Conservation (phyloP, 2,888 invertebrate genomes). For the Griposia aprilina region DNA sequence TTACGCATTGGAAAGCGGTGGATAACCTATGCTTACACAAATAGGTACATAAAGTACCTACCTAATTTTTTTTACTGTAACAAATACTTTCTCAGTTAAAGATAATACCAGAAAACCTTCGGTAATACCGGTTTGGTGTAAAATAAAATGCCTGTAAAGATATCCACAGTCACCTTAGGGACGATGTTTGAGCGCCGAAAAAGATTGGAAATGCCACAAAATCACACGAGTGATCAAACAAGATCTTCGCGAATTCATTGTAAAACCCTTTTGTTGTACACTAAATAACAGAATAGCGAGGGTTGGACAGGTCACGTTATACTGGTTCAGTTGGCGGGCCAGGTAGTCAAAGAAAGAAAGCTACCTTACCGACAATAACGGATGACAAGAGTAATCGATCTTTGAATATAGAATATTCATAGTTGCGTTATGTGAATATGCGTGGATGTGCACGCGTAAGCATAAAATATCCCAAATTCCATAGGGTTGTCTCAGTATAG, state of each 20-base stretch:
- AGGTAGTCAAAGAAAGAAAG: conserved; percentile 48
- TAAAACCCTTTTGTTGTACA: conserved; percentile 53
- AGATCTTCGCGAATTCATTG: conserved; percentile 58
- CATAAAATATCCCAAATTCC: background rate
- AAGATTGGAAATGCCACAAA: conserved; percentile 69
- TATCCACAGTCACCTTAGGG: conserved; percentile 47
- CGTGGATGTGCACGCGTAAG: conserved; percentile 3
- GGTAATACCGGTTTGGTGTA: conserved; percentile 16
- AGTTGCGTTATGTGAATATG: conserved; percentile 10
- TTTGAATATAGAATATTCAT: conserved; percentile 31
- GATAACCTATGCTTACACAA: background rate
- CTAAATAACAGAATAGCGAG: conserved; percentile 32
- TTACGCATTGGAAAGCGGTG: conserved; percentile 5
- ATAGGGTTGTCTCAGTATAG: background rate
- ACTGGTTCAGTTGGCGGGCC: conserved; percentile 15
- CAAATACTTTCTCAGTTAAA: conserved; percentile 14
- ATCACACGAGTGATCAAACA: conserved; percentile 63
- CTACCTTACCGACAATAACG: conserved; percentile 28
- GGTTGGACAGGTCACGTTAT: conserved; percentile 36
- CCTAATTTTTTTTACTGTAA: no score
- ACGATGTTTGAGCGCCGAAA: conserved; percentile 48
- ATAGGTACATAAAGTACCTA: background rate
- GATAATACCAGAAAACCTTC: conserved; percentile 42
- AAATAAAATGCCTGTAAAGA: conserved; percentile 50
- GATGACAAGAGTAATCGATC: conserved; percentile 41